phyloP scores from a whole-genome alignment of 2,113 vertebrate genomes.

The Phrynosoma platyrhinos region DNA sequence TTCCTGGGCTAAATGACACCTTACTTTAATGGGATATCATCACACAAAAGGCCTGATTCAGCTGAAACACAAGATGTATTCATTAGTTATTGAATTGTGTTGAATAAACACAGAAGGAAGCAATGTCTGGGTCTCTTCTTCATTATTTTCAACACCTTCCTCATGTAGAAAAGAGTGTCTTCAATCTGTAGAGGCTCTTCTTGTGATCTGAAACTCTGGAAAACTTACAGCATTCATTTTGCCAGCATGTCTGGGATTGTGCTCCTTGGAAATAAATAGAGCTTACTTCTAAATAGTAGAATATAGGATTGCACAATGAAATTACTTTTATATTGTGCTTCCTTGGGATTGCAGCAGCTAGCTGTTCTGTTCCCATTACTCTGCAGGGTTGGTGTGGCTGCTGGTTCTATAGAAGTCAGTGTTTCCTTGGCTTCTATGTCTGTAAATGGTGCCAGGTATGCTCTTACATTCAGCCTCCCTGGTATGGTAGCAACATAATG shows the following conservation, averaged over 20 bases:
- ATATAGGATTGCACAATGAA: neutral
- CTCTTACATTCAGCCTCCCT: neutral
- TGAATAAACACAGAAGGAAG: neutral
- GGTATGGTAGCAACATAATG: neutral
- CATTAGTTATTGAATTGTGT: neutral
- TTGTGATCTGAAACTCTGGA: neutral
- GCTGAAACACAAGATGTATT: neutral
- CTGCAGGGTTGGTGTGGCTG: neutral
- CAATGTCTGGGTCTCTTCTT: neutral
- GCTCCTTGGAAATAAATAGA: neutral
- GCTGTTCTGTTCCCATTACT: neutral
- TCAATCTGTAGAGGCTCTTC: neutral
- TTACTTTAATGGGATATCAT: neutral
- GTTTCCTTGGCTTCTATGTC: neutral
- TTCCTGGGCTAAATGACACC: constrained; percentile 2
- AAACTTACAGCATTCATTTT: neutral
- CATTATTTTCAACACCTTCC: neutral
- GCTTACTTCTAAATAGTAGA: neutral
- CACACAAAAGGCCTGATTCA: neutral
- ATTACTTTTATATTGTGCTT: neutral
- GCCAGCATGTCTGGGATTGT: neutral
- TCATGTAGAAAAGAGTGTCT: neutral
- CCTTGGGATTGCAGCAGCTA: neutral
- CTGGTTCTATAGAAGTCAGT: no score
- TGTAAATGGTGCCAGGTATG: neutral